Evolutionary conservation across 2,888 invertebrate species (phyloP).

Genomic region (Orthosia cruda): DNA sequence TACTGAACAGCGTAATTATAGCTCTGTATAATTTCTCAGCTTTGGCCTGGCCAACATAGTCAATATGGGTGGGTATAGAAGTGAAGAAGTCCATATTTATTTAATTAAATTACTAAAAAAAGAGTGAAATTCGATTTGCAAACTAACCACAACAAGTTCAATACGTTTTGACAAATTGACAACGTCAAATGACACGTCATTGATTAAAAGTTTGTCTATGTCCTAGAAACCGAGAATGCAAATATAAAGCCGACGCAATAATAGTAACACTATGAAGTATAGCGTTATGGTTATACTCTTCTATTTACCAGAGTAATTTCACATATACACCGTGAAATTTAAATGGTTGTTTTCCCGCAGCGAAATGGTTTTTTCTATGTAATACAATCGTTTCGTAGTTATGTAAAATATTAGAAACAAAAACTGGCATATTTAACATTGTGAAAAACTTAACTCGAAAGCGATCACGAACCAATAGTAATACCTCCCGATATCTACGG

Average conservation of each 20-base stretch:
- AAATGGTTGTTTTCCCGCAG: no score
- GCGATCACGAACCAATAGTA: no score
- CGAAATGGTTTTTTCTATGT: no score
- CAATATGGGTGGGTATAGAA: constrained; percentile 91
- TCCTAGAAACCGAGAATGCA: constrained; percentile 11
- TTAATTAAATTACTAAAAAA: constrained; percentile 13
- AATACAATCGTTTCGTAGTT: no score
- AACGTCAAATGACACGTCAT: constrained; percentile 63
- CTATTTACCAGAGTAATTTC: background rate
- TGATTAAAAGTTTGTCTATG: background rate
- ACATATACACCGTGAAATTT: no score
- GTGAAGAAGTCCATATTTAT: constrained; percentile 88
- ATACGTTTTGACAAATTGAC: constrained; percentile 57
- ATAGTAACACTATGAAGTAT: no score
- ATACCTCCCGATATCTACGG: no score
- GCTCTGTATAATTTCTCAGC: constrained; percentile 97
- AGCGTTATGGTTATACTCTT: no score
- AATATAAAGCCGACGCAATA: background rate
- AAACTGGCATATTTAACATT: no score
- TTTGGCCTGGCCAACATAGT: constrained; percentile 97
- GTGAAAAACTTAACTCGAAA: no score
- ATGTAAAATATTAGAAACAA: no score
- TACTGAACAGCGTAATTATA: constrained; percentile 97
- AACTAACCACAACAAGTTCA: constrained; percentile 61
- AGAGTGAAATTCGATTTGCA: constrained; percentile 24